Evolutionary conservation across 2,888 invertebrate species (phyloP).

Genomic region (Hemistola chrysoprasaria): DNA sequence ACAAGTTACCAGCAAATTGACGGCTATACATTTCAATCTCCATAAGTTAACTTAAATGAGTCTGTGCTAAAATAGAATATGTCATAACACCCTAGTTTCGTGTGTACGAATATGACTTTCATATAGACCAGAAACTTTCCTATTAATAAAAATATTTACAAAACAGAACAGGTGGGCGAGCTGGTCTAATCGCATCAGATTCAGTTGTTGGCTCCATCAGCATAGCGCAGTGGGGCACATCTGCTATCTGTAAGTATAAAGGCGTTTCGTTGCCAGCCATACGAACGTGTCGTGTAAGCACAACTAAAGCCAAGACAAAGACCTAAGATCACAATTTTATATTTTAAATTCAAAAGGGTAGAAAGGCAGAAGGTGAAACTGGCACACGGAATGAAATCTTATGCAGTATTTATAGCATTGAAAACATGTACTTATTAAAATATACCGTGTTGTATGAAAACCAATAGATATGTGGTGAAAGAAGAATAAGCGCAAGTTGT

Average conservation of each 20-base stretch:
- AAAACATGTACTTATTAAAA: no score
- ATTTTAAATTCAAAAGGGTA: constrained; percentile 6
- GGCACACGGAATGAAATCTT: no score
- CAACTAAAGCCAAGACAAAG: constrained; percentile 45
- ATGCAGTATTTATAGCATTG: no score
- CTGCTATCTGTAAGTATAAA: constrained; percentile 59
- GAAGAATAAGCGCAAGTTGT: no score
- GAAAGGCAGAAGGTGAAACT: no score
- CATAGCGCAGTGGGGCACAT: constrained; percentile 54
- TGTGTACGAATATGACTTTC: no score
- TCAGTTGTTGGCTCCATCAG: constrained; percentile 51
- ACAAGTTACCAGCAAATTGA: constrained; percentile 13
- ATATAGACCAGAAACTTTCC: no score
- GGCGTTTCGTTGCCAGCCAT: constrained; percentile 52
- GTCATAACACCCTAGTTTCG: no score
- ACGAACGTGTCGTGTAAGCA: constrained; percentile 66
- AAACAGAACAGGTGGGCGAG: constrained; percentile 49
- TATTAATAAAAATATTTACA: no score
- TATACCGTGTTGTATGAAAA: no score
- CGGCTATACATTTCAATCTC: constrained; percentile 13
- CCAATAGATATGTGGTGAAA: no score
- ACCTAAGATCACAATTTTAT: constrained; percentile 34
- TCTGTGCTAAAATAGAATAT: no score
- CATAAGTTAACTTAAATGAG: constrained; percentile 3
- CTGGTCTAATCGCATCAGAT: constrained; percentile 60